These are phyloP conservation scores for Mythimna ferrago DNA, from an alignment of 2,888 invertebrate genomes.

Conservation along the genomic window DNA sequence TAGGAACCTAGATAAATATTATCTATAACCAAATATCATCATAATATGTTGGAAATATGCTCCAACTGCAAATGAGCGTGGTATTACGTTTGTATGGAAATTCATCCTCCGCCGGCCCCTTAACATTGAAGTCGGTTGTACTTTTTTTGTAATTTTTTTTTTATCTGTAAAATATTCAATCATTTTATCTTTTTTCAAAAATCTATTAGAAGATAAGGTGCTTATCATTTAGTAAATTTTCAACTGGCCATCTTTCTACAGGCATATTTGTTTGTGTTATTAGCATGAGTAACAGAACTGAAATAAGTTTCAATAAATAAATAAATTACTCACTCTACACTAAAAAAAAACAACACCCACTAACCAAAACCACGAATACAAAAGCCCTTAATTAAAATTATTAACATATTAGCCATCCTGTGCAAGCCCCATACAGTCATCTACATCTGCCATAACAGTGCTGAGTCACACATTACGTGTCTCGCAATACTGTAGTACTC, in stretches of 20 bases:
- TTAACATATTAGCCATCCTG: slow-evolving; percentile 56
- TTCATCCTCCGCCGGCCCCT: too few species aligned
- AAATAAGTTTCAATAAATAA: not conserved
- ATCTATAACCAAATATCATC: too few species aligned
- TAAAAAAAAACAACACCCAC: slow-evolving; percentile 22
- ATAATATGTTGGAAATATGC: too few species aligned
- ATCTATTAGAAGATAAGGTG: too few species aligned
- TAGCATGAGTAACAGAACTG: not conserved
- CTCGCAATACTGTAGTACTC: slow-evolving; percentile 64
- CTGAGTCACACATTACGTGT: slow-evolving; percentile 71
- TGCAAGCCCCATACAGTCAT: slow-evolving; percentile 59
- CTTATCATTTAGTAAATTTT: not conserved
- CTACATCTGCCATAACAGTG: slow-evolving; percentile 58
- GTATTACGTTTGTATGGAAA: too few species aligned
- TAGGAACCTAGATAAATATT: too few species aligned
- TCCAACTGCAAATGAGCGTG: too few species aligned
- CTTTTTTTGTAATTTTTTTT: too few species aligned
- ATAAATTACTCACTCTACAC: not conserved
- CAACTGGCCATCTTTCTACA: not conserved
- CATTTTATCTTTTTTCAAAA: not conserved
- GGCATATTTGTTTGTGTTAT: not conserved
- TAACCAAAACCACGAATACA: slow-evolving; percentile 43
- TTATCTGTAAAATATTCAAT: not conserved
- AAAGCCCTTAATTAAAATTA: slow-evolving; percentile 56
- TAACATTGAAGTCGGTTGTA: too few species aligned